Evolutionary conservation across 2,113 vertebrate genomes (phyloP).

Genomic region (Scalopus aquaticus): DNA sequence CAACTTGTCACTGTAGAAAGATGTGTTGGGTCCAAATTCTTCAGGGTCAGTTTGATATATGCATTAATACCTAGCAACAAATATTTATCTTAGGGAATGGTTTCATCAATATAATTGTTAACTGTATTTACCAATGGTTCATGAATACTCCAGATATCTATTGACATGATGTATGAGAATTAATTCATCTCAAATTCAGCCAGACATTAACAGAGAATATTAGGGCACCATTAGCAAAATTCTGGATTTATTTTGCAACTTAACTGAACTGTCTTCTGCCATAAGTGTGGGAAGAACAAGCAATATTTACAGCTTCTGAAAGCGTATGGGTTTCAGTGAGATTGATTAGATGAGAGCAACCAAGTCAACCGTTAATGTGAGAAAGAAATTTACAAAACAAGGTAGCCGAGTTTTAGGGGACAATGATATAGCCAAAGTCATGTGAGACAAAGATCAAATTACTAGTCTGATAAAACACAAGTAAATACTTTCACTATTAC

Average conservation of each 20-base stretch:
- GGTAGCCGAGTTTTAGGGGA: not conserved
- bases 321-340: not conserved
- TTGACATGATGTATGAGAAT: not conserved
- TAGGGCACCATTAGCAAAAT: not conserved
- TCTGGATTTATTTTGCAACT: not conserved
- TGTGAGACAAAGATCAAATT: not conserved
- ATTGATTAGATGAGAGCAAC: not conserved
- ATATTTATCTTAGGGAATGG: not conserved
- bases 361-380: not conserved
- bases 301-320: not conserved
- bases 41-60: not conserved
- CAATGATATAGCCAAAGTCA: not conserved
- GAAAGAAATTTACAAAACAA: not conserved
- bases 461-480: not conserved
- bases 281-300: not conserved
- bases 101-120: not conserved
- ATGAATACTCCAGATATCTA: not conserved
- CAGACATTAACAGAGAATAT: not conserved
- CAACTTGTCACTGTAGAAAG: not conserved
- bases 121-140: not conserved
- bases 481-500: not conserved
- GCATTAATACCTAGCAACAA: not conserved
- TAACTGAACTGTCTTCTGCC: not conserved
- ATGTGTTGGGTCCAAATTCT: not conserved
- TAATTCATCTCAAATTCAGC: not conserved